Conservation (phyloP, 2,888 invertebrate genomes). For the Sympetrum striolatum region DNA sequence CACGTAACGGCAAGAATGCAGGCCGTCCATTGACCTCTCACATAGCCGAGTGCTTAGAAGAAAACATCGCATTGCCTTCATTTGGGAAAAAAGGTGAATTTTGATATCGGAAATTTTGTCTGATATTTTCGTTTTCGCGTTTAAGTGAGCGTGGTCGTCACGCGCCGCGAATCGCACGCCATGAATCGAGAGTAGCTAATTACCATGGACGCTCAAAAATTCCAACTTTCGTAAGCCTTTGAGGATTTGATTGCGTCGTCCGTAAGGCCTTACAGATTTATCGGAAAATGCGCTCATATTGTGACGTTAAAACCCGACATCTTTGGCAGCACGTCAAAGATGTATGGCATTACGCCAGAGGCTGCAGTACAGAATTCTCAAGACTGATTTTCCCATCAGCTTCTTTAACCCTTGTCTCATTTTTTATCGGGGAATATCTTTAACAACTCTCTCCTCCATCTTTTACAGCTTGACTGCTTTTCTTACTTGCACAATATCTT, state of each 20-base stretch:
- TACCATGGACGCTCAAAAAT: background rate
- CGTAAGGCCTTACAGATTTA: background rate
- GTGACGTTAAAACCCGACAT: background rate
- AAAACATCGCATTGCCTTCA: background rate
- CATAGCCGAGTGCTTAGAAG: background rate
- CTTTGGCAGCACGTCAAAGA: constrained; percentile 22
- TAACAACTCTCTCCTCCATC: constrained; percentile 38
- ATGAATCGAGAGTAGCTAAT: constrained; percentile 18
- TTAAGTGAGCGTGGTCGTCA: constrained; percentile 30
- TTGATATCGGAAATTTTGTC: constrained; percentile 1
- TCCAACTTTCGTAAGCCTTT: constrained; percentile 14
- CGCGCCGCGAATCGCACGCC: constrained; percentile 40
- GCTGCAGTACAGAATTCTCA: background rate
- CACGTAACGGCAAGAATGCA: constrained; percentile 38
- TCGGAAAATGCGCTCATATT: background rate
- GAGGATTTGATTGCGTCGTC: background rate
- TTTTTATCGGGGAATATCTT: constrained; percentile 31
- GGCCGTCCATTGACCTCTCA: constrained; percentile 30
- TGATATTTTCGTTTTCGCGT: constrained; percentile 33
- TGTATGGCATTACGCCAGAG: constrained; percentile 30
- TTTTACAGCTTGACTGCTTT: constrained; percentile 26
- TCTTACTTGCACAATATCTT: background rate
- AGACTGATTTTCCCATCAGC: constrained; percentile 14
- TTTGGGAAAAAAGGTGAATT: constrained; percentile 12
- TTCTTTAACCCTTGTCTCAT: constrained; percentile 4